Conservation (phyloP, 2,888 invertebrate genomes). For the Monochamus alternatus region DNA sequence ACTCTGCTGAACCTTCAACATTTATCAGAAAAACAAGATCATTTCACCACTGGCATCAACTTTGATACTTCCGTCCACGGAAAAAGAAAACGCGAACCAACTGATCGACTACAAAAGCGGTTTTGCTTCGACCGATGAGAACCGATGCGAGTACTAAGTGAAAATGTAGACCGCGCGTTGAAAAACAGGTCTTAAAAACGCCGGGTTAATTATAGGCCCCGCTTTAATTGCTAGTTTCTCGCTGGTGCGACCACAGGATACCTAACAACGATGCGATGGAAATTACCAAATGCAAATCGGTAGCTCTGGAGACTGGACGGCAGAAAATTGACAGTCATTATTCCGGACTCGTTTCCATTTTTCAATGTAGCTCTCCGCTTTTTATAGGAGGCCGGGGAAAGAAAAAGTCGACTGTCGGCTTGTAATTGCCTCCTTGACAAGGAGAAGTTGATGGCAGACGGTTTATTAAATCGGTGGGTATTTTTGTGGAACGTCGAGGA, state of each 20-base stretch:
- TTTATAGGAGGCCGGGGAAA: not conserved
- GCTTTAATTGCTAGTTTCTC: slow-evolving; percentile 20
- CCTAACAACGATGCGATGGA: not conserved
- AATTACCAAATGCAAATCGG: slow-evolving; percentile 24
- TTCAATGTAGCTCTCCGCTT: not conserved
- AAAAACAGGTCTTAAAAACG: slow-evolving; percentile 8
- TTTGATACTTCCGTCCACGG: too few species aligned
- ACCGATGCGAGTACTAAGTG: slow-evolving; percentile 13
- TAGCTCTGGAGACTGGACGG: not conserved
- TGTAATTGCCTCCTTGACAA: slow-evolving; percentile 24
- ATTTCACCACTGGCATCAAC: too few species aligned
- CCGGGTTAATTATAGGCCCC: slow-evolving; percentile 6
- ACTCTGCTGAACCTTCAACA: too few species aligned
- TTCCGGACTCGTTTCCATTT: slow-evolving; percentile 14
- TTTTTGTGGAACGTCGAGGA: not conserved
- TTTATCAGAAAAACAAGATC: too few species aligned
- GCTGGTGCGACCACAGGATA: slow-evolving; percentile 14
- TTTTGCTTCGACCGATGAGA: not conserved
- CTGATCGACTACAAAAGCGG: not conserved
- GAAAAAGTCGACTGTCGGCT: slow-evolving; percentile 12
- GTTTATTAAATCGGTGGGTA: slow-evolving; percentile 13
- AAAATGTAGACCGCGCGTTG: slow-evolving; percentile 15
- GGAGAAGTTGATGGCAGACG: slow-evolving; percentile 8
- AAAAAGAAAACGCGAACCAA: too few species aligned
- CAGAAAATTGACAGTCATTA: slow-evolving; percentile 11